Conservation (phyloP, 2,113 vertebrate genomes). For the Irena cyanogastra region DNA sequence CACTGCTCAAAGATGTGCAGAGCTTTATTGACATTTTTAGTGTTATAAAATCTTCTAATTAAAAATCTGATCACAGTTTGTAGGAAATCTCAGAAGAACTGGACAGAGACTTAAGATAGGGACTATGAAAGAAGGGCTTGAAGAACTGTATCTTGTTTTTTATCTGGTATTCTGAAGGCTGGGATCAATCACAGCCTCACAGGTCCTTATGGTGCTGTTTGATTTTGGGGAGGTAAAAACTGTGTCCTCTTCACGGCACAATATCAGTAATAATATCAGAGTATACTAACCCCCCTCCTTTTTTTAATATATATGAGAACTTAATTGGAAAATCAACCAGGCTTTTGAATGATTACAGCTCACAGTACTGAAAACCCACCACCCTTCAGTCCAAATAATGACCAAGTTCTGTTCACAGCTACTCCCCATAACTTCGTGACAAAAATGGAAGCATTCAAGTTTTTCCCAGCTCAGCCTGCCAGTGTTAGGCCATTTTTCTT, state of each 20-base stretch:
- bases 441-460: background rate
- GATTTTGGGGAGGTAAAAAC: background rate
- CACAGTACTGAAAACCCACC: background rate
- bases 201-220: too few species aligned
- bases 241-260: background rate
- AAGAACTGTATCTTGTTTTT: background rate
- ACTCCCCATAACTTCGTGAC: background rate
- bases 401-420: background rate
- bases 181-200: background rate
- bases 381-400: background rate
- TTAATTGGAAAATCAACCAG: background rate
- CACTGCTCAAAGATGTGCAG: background rate
- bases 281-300: fast-evolving
- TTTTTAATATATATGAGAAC: background rate
- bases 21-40: background rate
- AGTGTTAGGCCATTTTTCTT: background rate
- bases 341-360: background rate
- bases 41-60: background rate
- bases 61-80: background rate
- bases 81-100: background rate
- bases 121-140: background rate
- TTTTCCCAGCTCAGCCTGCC: background rate
- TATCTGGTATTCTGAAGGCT: background rate
- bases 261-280: background rate
- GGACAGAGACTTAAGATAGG: background rate